These are phyloP conservation scores for Delia radicum DNA, from an alignment of 1,140 invertebrate species.

Conservation along the genomic window DNA sequence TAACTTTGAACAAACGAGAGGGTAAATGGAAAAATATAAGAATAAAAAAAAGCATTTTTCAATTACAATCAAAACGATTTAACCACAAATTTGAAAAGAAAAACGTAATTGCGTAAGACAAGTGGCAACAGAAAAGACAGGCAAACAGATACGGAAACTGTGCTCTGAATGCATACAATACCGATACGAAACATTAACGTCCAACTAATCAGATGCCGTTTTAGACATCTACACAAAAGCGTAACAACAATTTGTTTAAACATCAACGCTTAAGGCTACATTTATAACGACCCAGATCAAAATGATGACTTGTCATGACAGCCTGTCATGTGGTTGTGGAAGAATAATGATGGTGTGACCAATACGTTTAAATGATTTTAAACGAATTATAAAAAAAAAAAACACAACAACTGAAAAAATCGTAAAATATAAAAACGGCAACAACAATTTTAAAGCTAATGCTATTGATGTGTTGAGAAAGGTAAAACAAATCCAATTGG, in stretches of 20 bases:
- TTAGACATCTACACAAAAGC: neutral
- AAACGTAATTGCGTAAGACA: neutral
- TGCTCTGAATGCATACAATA: neutral
- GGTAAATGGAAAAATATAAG: too few relatives aligned
- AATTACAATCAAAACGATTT: neutral
- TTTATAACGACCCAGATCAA: constrained; percentile 4
- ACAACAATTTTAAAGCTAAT: neutral
- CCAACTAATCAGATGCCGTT: neutral
- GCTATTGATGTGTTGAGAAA: neutral
- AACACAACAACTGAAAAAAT: too few relatives aligned
- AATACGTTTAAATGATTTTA: neutral
- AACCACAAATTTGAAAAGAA: neutral
- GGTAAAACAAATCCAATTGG: neutral
- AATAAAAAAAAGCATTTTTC: too few relatives aligned
- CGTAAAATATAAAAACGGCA: neutral
- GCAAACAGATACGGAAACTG: neutral
- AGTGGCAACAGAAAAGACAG: neutral
- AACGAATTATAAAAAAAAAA: too few relatives aligned
- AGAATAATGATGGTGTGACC: constrained; percentile 1
- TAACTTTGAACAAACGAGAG: too few relatives aligned
- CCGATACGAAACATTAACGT: neutral
- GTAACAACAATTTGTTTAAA: constrained; percentile 2
- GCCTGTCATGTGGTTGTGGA: neutral
- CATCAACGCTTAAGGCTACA: neutral
- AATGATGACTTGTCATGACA: constrained; percentile 4